Percentiles rank a stretch among this genome's conserved stretches.
Conservation (phyloP, 1,140 invertebrate genomes). For the Diachasma alloeum region DNA sequence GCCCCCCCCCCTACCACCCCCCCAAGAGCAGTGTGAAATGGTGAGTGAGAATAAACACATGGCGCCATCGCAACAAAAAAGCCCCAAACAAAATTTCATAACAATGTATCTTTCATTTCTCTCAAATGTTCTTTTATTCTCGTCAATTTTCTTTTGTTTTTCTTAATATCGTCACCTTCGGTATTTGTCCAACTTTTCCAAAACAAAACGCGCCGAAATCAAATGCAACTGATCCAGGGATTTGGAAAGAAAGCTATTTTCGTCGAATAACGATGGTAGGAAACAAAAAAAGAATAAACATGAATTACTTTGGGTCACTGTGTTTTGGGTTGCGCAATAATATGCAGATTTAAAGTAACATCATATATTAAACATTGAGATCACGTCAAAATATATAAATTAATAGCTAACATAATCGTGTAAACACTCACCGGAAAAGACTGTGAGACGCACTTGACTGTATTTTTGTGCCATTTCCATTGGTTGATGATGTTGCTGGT, state of each 20-base stretch:
- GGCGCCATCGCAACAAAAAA: not conserved
- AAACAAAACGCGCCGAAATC: conserved; percentile 66
- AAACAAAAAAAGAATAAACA: conserved; percentile 29
- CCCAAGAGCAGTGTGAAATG: not conserved
- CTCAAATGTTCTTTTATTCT: not conserved
- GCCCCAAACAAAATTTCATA: not conserved
- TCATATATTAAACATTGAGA: not conserved
- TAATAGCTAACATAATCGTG: not conserved
- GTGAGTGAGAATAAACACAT: not conserved
- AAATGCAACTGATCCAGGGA: conserved; percentile 66
- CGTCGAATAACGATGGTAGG: conserved; percentile 11
- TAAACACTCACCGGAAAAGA: conserved; percentile 54
- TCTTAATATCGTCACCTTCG: conserved; percentile 56
- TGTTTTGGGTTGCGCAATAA: not conserved
- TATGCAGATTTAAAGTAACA: not conserved
- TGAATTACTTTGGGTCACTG: conserved; percentile 38
- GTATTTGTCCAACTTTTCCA: conserved; percentile 64
- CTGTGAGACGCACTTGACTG: conserved; percentile 59
- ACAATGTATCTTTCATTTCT: not conserved
- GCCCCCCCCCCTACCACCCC: not conserved
- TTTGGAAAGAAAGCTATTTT: conserved; percentile 64
- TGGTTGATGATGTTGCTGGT: conserved; percentile 57
- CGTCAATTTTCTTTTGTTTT: not conserved
- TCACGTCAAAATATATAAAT: not conserved
- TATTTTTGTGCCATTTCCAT: conserved; percentile 53